Conservation (phyloP, 2,797 vertebrate species). For the Triplophysa bombifrons region DNA sequence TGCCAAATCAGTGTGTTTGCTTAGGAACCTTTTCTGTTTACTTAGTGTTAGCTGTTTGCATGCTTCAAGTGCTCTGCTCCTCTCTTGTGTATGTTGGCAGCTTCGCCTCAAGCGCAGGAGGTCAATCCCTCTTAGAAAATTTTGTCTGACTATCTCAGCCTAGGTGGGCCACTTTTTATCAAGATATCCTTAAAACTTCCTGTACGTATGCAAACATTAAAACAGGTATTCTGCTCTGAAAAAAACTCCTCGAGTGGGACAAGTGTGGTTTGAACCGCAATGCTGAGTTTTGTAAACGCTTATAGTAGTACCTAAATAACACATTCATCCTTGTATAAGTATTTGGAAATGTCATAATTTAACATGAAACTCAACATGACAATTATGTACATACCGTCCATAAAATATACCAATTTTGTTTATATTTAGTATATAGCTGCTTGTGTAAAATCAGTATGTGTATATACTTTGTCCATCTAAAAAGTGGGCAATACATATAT, state of each 20-base stretch:
- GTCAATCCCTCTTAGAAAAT: conserved; percentile 39
- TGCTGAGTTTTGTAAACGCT: neutral
- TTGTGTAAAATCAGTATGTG: neutral
- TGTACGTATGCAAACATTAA: neutral
- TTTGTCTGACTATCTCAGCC: conserved; percentile 2
- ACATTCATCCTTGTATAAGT: neutral
- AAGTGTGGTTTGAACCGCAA: conserved; percentile 6
- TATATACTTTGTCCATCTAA: neutral
- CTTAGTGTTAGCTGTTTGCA: conserved; percentile 42
- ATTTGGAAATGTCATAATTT: neutral
- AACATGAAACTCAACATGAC: neutral
- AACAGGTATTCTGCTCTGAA: conserved; percentile 8
- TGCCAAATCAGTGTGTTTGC: conserved; percentile 32
- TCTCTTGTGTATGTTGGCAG: conserved; percentile 20
- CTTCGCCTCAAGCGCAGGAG: conserved; percentile 48
- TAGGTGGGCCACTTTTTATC: conserved; percentile 8
- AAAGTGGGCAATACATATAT: neutral
- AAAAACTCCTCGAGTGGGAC: neutral
- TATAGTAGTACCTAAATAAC: neutral
- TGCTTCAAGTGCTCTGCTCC: conserved; percentile 35
- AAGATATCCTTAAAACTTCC: conserved; percentile 12
- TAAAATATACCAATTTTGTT: neutral
- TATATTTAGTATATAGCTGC: neutral
- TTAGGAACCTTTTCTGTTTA: conserved; percentile 40
- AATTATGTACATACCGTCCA: neutral